Evolutionary conservation across 2,797 vertebrate species (phyloP).

Genomic region (Spea hammondii): DNA sequence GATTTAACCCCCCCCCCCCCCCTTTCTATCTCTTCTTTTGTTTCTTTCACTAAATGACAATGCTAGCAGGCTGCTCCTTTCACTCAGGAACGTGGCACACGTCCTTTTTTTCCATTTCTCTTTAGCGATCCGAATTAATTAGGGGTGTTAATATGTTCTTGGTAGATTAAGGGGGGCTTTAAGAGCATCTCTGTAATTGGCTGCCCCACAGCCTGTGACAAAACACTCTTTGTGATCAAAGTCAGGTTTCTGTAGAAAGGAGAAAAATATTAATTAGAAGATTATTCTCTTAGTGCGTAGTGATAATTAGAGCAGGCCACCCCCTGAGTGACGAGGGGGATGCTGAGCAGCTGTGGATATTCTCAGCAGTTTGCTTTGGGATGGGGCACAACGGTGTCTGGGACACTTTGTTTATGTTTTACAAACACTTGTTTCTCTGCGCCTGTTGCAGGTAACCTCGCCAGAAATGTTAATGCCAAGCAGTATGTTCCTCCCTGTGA

Average conservation of each 20-base stretch:
- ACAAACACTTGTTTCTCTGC: neutral
- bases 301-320: slow-evolving; percentile 67
- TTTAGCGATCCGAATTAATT: slow-evolving; percentile 78
- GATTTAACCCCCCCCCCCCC: neutral
- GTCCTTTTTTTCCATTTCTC: slow-evolving; percentile 2
- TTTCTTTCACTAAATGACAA: slow-evolving; percentile 25
- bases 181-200: slow-evolving; percentile 83
- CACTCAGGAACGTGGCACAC: slow-evolving; percentile 29
- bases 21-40: slow-evolving; percentile 1
- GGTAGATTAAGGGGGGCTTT: slow-evolving; percentile 78
- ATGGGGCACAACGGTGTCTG: neutral
- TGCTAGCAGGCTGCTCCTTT: slow-evolving; percentile 21
- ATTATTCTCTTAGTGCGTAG: slow-evolving; percentile 72
- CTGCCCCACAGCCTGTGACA: slow-evolving; percentile 78
- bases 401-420: slow-evolving; percentile 4
- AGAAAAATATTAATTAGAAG: slow-evolving; percentile 75
- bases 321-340: slow-evolving; percentile 35
- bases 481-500: slow-evolving; percentile 92
- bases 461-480: slow-evolving; percentile 91
- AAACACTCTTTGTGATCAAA: slow-evolving; percentile 84
- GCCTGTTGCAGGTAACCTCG: slow-evolving; percentile 81
- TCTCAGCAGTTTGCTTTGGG: slow-evolving; percentile 39
- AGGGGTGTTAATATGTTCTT: slow-evolving; percentile 80
- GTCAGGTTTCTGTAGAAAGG: slow-evolving; percentile 77
- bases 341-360: slow-evolving; percentile 38